phyloP scores from a whole-genome alignment of 2,113 vertebrate species.

The Ameiurus melas region DNA sequence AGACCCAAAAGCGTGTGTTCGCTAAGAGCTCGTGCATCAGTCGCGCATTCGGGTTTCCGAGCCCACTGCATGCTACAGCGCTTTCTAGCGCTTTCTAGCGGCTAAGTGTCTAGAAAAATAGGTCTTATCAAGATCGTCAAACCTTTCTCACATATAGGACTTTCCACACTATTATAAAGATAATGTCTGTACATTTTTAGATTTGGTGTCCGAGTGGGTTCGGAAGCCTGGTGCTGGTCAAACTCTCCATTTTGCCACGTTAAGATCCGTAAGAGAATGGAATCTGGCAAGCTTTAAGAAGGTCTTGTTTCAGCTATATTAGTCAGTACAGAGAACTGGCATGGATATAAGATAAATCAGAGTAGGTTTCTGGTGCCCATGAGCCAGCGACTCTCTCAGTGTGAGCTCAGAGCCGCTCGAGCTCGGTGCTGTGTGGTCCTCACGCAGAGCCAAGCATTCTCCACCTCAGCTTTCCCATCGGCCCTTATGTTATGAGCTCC shows the following conservation, averaged over 20 bases:
- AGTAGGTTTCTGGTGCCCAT: constrained; percentile 22
- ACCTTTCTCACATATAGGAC: background rate
- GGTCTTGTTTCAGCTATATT: background rate
- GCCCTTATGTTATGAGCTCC: background rate
- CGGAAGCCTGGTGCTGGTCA: no score
- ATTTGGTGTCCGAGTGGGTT: background rate
- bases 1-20: no score
- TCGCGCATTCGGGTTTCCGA: no score
- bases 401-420: constrained; percentile 27
- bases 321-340: constrained; percentile 15
- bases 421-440: constrained; percentile 51
- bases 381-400: constrained; percentile 40
- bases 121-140: background rate
- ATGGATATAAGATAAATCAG: constrained; percentile 4
- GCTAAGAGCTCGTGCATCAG: no score
- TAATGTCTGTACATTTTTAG: background rate
- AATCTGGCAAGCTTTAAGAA: background rate
- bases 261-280: background rate
- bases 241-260: background rate
- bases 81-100: no score
- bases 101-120: no score
- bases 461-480: constrained; percentile 21
- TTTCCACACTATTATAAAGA: background rate
- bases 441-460: constrained; percentile 15
- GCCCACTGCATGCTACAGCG: no score